Percentiles rank a stretch among this genome's conserved stretches.
Evolutionary conservation across 2,113 vertebrate genomes (phyloP).

Genomic region (Speoplatyrhinus poulsoni): DNA sequence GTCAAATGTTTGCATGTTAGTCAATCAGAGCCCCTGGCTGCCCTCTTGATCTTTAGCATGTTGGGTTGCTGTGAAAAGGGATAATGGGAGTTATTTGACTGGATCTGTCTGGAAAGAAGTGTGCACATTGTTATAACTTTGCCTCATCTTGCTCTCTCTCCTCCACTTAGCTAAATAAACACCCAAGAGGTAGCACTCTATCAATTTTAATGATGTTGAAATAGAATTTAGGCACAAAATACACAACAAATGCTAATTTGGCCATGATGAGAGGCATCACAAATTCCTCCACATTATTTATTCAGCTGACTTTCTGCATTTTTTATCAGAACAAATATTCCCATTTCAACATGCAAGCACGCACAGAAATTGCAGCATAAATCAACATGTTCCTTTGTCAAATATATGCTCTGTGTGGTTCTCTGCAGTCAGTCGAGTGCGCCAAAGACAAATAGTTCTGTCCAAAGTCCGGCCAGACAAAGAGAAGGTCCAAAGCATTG

Average conservation of each 20-base stretch:
- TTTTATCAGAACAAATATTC: constrained; percentile 83
- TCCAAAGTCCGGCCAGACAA: constrained; percentile 69
- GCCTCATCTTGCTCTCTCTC: constrained; percentile 68
- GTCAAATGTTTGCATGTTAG: constrained; percentile 61
- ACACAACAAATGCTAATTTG: constrained; percentile 80
- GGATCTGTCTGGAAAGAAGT: constrained; percentile 68
- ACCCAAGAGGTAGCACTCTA: constrained; percentile 73
- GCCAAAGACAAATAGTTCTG: constrained; percentile 71
- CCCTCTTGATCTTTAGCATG: constrained; percentile 81
- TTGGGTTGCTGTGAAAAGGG: constrained; percentile 78
- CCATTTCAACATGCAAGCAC: constrained; percentile 74
- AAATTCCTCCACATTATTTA: constrained; percentile 77
- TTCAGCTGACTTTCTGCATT: constrained; percentile 80
- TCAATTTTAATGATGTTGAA: constrained; percentile 82
- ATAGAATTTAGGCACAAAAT: constrained; percentile 80
- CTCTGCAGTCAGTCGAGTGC: constrained; percentile 67
- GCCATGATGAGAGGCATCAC: constrained; percentile 75
- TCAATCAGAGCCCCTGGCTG: constrained; percentile 77
- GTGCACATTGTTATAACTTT: constrained; percentile 78
- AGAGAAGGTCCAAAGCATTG: constrained; percentile 45
- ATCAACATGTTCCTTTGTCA: constrained; percentile 74
- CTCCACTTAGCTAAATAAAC: constrained; percentile 77
- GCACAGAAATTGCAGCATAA: constrained; percentile 62
- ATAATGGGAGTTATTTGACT: constrained; percentile 73
- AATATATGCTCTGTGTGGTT: constrained; percentile 70